A percentile compares a stretch with the other conserved stretches of the same genome.
These are phyloP conservation scores for Bicyclus anynana DNA, from an alignment of 1,140 invertebrate genomes.

Conservation along the genomic window DNA sequence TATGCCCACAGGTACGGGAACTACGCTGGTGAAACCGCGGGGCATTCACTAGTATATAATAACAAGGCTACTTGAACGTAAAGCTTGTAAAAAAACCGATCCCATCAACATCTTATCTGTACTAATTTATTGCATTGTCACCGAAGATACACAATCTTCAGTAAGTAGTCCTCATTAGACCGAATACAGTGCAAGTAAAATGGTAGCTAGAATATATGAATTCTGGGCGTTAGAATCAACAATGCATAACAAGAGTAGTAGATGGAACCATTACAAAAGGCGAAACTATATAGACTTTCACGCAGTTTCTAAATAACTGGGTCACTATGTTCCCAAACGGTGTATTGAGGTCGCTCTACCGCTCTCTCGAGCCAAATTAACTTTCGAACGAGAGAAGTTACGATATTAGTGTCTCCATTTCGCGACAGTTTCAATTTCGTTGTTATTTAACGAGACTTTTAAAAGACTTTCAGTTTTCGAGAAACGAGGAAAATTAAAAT, in stretches of 20 bases:
- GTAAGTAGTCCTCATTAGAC: too few species aligned
- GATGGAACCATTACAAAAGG: background rate
- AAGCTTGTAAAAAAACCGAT: too few species aligned
- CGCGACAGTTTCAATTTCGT: background rate
- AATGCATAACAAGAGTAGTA: background rate
- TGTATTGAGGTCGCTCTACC: slow-evolving; percentile 6
- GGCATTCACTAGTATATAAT: too few species aligned
- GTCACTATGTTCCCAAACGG: background rate
- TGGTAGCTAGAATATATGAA: too few species aligned
- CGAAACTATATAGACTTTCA: background rate
- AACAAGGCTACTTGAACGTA: too few species aligned
- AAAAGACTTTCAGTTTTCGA: background rate
- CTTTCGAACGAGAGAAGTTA: background rate
- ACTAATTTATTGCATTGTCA: too few species aligned
- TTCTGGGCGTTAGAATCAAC: background rate
- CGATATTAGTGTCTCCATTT: background rate
- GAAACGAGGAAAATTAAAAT: too few species aligned
- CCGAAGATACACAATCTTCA: too few species aligned
- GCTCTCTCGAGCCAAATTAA: slow-evolving; percentile 9
- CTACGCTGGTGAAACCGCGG: too few species aligned
- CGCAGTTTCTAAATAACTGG: background rate
- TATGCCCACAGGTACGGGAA: too few species aligned
- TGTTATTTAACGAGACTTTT: background rate
- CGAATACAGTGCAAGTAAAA: too few species aligned
- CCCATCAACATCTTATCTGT: too few species aligned